phyloP scores from a whole-genome alignment of 2,797 vertebrate species.

The Pantherophis alleghaniensis region DNA sequence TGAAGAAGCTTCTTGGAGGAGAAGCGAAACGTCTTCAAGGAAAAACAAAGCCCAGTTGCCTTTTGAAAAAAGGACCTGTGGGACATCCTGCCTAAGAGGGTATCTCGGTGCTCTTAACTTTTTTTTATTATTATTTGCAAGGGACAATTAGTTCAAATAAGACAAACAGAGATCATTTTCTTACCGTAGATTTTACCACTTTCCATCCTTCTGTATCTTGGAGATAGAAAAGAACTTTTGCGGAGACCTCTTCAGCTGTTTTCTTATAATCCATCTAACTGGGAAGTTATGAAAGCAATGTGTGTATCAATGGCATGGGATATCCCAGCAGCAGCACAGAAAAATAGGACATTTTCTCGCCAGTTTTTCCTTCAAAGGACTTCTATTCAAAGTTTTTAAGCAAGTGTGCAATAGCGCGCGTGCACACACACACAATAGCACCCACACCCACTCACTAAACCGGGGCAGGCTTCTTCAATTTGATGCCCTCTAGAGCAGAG shows the following conservation, averaged over 20 bases:
- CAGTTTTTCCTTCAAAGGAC: background rate
- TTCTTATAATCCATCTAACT: constrained; percentile 65
- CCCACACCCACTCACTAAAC: background rate
- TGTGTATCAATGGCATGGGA: background rate
- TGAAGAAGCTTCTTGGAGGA: background rate
- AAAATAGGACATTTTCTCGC: background rate
- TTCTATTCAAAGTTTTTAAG: background rate
- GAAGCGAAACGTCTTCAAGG: background rate
- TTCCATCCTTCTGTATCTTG: constrained; percentile 63
- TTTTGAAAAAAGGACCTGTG: background rate
- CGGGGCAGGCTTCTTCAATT: background rate
- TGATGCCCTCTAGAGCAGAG: background rate
- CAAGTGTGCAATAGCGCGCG: accelerated
- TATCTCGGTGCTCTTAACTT: background rate
- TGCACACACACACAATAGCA: background rate
- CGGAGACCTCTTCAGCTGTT: constrained; percentile 45
- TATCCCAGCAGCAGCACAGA: background rate
- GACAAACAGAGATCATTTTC: constrained; percentile 39
- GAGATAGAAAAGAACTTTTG: constrained; percentile 55
- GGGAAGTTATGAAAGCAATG: constrained; percentile 50
- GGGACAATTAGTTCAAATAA: constrained; percentile 15
- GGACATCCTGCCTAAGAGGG: background rate
- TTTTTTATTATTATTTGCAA: background rate
- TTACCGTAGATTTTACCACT: constrained; percentile 66
- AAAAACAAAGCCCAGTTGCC: background rate